Evolutionary conservation across 2,797 vertebrate species (phyloP), one percentile per base, ranked within the genome.

Genomic region (Aselliscus stoliczkanus): DNA sequence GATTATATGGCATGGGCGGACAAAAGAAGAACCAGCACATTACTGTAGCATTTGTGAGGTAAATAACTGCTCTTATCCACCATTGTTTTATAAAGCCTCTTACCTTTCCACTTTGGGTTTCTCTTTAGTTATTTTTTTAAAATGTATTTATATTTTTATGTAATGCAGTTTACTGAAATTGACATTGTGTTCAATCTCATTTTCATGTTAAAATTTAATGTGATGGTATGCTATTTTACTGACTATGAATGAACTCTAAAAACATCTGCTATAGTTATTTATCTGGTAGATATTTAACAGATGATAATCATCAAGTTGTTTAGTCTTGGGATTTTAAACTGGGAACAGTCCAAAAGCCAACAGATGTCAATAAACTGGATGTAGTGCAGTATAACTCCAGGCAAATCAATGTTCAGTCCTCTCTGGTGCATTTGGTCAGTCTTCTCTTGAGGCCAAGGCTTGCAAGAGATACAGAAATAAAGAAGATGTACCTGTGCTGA

Each of bases 1-100:
- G 94, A 98, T 99, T 97, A 98, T 99, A 96, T 99, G 99, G 99
- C 99, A 99, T 73, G 99, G 99, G 62, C 98, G 99, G 97, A 98
- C 98, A 89, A 99, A 99, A 98, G 99, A 99, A 21, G 99, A 99
- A 97, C 99, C 99, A 60, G 99, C 99, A 21, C 99, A 99, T 98
- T 99, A 99, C 97, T 99, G 99, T 99, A 99, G 99, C 98, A 99
- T 99, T 98, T 99, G 99, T 98, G 99, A 99, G 98, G 99, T 99
- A 98, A 98, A 98, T 98, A 77, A 81, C 4, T 37, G 0, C 90
- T 88, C n/a, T 94, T 92, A 69, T 18, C 58, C 29, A 60, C 17
- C 60, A 7, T 60, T 96, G 44, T 72, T 97, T 93, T 87, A 18
- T 89, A 93, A 88, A 88, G 21, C 27, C 56, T 60, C 42, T 95